Percentiles rank a stretch among this genome's conserved stretches.
Conservation (phyloP, 2,888 invertebrate genomes). For the Anthrax anthrax region DNA sequence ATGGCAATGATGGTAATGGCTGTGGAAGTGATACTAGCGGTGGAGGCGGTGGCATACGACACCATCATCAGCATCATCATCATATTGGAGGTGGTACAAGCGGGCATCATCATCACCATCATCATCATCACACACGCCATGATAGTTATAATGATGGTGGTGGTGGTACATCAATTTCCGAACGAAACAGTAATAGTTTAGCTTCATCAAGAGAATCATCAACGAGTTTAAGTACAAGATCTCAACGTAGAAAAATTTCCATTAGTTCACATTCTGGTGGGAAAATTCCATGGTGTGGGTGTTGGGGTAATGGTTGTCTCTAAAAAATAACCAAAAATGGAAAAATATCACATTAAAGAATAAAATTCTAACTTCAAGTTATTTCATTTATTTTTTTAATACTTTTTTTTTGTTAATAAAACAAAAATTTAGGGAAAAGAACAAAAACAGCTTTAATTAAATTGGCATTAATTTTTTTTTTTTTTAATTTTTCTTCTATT, state of each 20-base stretch:
- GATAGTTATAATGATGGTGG: constrained; percentile 6
- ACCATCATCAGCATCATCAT: too few relatives aligned
- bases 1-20: not conserved
- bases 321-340: too few relatives aligned
- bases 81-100: not conserved
- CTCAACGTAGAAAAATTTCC: constrained; percentile 32
- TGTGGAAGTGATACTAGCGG: not conserved
- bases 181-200: constrained; percentile 30
- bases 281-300: constrained; percentile 36
- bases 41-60: not conserved
- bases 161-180: constrained; percentile 26
- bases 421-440: too few relatives aligned
- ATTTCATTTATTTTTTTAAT: too few relatives aligned
- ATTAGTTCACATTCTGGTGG: constrained; percentile 32
- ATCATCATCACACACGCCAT: not conserved
- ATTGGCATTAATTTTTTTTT: too few relatives aligned
- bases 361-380: too few relatives aligned
- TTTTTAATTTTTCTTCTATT: too few relatives aligned
- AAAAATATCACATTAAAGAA: too few relatives aligned
- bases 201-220: constrained; percentile 34
- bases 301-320: constrained; percentile 35
- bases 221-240: constrained; percentile 31
- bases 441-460: too few relatives aligned
- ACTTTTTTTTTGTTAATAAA: too few relatives aligned
- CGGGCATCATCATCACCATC: not conserved